These are phyloP conservation scores for Phaethon lepturus DNA, from an alignment of 2,113 vertebrate genomes.

Conservation along the genomic window DNA sequence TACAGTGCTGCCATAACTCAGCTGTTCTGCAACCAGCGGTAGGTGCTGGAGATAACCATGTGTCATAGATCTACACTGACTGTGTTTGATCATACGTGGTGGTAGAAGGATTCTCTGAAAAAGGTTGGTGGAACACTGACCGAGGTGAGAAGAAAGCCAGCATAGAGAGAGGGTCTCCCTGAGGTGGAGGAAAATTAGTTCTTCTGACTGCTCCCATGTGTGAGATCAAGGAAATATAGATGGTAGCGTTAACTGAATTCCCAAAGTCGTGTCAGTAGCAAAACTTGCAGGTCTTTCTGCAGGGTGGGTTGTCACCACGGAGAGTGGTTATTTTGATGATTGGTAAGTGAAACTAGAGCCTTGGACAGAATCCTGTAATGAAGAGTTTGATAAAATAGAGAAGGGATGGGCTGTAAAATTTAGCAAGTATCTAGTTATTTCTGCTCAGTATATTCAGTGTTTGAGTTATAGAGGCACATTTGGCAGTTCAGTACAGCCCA, in stretches of 20 bases:
- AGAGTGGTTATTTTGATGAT: neutral
- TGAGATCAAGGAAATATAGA: neutral
- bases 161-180: neutral
- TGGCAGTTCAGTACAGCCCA: neutral
- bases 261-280: neutral
- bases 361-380: neutral
- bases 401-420: neutral
- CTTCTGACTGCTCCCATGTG: neutral
- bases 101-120: neutral
- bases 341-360: neutral
- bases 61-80: neutral
- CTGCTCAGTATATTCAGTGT: neutral
- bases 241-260: neutral
- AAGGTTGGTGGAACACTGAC: neutral
- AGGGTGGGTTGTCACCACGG: neutral
- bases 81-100: neutral
- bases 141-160: neutral
- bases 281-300: neutral
- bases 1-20: neutral
- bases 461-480: neutral
- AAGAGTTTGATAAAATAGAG: neutral
- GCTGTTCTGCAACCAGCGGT: neutral
- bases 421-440: neutral
- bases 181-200: neutral
- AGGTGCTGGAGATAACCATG: fast-evolving